phyloP scores from a whole-genome alignment of 2,888 invertebrate species.

The Hemicrepidius hirtus region DNA sequence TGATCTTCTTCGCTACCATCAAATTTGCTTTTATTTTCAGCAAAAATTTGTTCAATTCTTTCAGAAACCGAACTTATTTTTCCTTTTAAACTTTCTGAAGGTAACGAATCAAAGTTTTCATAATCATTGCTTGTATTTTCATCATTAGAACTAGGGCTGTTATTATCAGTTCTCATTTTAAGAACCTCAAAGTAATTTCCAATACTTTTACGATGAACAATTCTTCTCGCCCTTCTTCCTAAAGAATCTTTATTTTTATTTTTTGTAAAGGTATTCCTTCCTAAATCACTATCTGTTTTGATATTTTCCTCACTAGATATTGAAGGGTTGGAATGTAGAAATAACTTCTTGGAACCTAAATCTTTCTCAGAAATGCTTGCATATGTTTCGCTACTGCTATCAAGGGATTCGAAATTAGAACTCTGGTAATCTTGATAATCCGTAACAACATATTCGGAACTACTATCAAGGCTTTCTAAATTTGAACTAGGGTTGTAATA shows the following conservation, averaged over 20 bases:
- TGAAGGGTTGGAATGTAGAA: conserved; percentile 52
- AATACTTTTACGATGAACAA: conserved; percentile 67
- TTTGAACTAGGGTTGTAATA: conserved; percentile 64
- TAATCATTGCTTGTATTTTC: conserved; percentile 75
- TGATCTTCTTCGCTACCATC: conserved; percentile 29
- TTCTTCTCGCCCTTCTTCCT: conserved; percentile 62
- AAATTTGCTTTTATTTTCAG: conserved; percentile 37
- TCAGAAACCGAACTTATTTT: conserved; percentile 69
- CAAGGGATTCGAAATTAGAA: conserved; percentile 69
- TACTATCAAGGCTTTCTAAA: conserved; percentile 69
- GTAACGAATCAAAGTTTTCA: conserved; percentile 67
- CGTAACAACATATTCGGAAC: conserved; percentile 69
- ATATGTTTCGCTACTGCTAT: conserved; percentile 70
- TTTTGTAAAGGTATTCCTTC: conserved; percentile 63
- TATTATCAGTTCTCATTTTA: conserved; percentile 68
- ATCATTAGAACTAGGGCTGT: conserved; percentile 73
- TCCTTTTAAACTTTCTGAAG: conserved; percentile 46
- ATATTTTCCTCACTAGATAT: conserved; percentile 56
- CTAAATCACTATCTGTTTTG: conserved; percentile 58
- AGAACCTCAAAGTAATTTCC: conserved; percentile 70
- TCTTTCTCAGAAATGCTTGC: conserved; percentile 68
- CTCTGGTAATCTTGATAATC: conserved; percentile 68
- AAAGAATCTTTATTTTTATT: conserved; percentile 66
- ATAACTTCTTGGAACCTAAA: conserved; percentile 61
- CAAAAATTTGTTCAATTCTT: conserved; percentile 75